Conservation (phyloP, 1,140 invertebrate genomes). For the Cydia pomonella region DNA sequence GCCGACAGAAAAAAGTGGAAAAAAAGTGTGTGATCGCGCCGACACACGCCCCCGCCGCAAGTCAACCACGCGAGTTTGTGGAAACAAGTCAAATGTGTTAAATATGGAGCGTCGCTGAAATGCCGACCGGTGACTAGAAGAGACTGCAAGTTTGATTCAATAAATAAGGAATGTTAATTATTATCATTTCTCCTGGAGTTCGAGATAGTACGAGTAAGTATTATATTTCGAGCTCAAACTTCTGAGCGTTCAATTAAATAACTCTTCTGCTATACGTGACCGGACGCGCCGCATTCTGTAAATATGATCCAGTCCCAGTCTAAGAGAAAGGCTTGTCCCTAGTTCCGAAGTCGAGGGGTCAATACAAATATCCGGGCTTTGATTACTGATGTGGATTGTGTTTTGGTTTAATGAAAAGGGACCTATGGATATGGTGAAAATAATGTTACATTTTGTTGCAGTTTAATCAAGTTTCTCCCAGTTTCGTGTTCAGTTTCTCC, state of each 20-base stretch:
- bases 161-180: constrained; percentile 29
- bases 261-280: neutral
- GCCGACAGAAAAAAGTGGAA: constrained; percentile 57
- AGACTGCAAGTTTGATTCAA: constrained; percentile 38
- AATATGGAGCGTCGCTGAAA: constrained; percentile 50
- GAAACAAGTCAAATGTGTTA: constrained; percentile 73
- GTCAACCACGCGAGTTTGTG: constrained; percentile 58
- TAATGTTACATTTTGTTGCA: neutral
- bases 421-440: neutral
- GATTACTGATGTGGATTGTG: neutral
- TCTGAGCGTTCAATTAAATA: too few species aligned
- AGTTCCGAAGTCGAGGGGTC: neutral
- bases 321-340: neutral
- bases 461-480: too few species aligned
- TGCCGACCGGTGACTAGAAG: constrained; percentile 43
- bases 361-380: constrained; percentile 7
- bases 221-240: too few species aligned
- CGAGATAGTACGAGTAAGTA: too few species aligned
- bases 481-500: too few species aligned
- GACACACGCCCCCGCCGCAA: constrained; percentile 50
- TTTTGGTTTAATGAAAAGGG: neutral
- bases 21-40: constrained; percentile 70
- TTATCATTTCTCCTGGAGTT: too few species aligned
- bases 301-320: neutral
- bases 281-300: neutral